Percentiles rank a stretch among this genome's conserved stretches.
These are phyloP conservation scores for Alentia gelatinosa DNA, from an alignment of 2,888 invertebrate genomes.

Conservation along the genomic window DNA sequence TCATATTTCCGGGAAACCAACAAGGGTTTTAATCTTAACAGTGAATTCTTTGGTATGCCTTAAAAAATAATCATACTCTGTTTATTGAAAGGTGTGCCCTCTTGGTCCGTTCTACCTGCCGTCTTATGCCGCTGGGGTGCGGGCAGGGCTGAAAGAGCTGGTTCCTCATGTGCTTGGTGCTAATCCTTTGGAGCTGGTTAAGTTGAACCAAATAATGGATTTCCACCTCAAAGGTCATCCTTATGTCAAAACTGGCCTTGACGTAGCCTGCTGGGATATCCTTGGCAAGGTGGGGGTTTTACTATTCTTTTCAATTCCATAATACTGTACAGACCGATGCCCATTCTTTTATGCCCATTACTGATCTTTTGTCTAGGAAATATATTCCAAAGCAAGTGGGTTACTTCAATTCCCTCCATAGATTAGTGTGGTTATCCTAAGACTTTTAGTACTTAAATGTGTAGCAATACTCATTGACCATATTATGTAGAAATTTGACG, in stretches of 20 bases:
- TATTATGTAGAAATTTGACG: too few species aligned
- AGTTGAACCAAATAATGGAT: conserved; percentile 60
- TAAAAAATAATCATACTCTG: too few species aligned
- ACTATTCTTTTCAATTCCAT: too few species aligned
- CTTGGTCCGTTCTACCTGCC: conserved; percentile 60
- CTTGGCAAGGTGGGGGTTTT: conserved; percentile 60
- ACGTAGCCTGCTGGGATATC: conserved; percentile 63
- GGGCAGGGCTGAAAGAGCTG: conserved; percentile 59
- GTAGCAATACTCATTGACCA: too few species aligned
- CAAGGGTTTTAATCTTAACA: background rate
- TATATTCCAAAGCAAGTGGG: too few species aligned
- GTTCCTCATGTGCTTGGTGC: conserved; percentile 57
- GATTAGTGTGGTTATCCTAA: too few species aligned
- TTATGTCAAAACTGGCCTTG: conserved; percentile 60
- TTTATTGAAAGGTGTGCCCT: conserved; percentile 60
- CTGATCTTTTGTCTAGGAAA: too few species aligned
- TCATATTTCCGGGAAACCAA: background rate
- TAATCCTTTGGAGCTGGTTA: conserved; percentile 55
- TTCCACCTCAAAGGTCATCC: conserved; percentile 61
- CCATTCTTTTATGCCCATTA: too few species aligned
- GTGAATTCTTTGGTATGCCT: background rate
- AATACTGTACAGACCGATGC: too few species aligned
- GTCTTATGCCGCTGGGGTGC: conserved; percentile 58
- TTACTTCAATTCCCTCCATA: too few species aligned
- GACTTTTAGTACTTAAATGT: too few species aligned